A percentile compares a stretch with the other conserved stretches of the same genome.
These are phyloP conservation scores for Myotis daubentonii DNA, from an alignment of 2,797 vertebrate species.

Conservation along the genomic window DNA sequence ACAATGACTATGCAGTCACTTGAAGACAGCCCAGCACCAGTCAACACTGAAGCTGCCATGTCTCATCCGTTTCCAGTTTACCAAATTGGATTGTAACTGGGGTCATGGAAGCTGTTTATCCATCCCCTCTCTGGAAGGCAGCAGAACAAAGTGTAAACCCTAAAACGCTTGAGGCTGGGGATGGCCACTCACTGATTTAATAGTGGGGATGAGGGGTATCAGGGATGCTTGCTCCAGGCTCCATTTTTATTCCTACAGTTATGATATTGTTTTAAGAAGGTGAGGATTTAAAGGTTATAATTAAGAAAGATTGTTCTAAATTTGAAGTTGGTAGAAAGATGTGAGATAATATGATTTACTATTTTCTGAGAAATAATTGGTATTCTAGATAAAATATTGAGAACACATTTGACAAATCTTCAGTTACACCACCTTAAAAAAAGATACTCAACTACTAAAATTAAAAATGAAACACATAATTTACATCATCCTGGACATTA, in stretches of 20 bases:
- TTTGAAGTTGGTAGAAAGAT: not conserved
- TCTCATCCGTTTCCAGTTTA: conserved; percentile 22
- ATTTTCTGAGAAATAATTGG: not conserved
- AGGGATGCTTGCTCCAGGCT: not conserved
- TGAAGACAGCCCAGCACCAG: not conserved
- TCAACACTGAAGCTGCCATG: not conserved
- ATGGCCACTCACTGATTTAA: not conserved
- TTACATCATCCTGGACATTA: not conserved
- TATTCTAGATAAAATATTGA: not conserved
- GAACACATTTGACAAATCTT: not conserved
- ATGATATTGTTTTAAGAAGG: not conserved
- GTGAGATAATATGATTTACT: not conserved
- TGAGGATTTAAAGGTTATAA: not conserved
- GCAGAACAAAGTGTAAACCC: not conserved
- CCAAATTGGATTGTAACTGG: not conserved
- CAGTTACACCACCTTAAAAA: not conserved
- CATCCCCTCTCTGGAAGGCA: not conserved
- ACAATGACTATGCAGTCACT: not conserved
- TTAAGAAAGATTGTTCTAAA: conserved; percentile 1
- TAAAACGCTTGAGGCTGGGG: not conserved
- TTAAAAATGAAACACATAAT: not conserved
- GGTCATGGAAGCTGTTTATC: not conserved
- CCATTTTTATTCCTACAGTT: not conserved
- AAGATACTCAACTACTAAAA: not conserved
- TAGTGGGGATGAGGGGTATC: not conserved